A percentile compares a stretch with the other conserved stretches of the same genome.
phyloP scores from a whole-genome alignment of 1,140 invertebrate genomes.

The Drosophila bocqueti region DNA sequence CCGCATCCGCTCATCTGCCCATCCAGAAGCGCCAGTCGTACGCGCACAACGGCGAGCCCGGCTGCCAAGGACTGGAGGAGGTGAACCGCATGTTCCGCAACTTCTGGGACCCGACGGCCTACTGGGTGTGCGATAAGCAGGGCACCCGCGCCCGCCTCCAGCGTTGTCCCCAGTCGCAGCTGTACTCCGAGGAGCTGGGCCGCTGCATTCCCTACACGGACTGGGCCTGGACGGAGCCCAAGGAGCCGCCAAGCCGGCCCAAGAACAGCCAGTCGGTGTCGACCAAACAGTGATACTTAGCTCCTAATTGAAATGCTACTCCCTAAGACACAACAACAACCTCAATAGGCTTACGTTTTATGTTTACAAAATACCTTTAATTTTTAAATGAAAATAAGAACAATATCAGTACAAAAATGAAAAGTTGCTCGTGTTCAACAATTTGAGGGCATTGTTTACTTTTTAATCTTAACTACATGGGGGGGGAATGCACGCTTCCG shows the following conservation, averaged over 20 bases:
- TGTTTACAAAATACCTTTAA: slow-evolving; percentile 70
- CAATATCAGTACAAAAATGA: slow-evolving; percentile 61
- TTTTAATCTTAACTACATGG: slow-evolving; percentile 29
- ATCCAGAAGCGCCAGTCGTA: slow-evolving; percentile 67
- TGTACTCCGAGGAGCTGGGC: slow-evolving; percentile 73
- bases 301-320: slow-evolving; percentile 18
- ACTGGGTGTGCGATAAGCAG: slow-evolving; percentile 78
- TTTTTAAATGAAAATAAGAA: slow-evolving; percentile 64
- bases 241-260: slow-evolving; percentile 78
- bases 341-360: slow-evolving; percentile 47
- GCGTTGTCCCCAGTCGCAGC: slow-evolving; percentile 67
- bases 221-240: slow-evolving; percentile 79
- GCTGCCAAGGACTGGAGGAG: slow-evolving; percentile 77
- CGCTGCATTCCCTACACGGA: slow-evolving; percentile 73
- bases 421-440: slow-evolving; percentile 50
- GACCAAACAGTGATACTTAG: slow-evolving; percentile 23
- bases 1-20: slow-evolving; percentile 62
- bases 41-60: slow-evolving; percentile 78
- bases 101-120: slow-evolving; percentile 81
- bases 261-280: slow-evolving; percentile 28
- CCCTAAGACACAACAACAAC: slow-evolving; percentile 22
- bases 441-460: slow-evolving; percentile 57
- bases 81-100: slow-evolving; percentile 80
- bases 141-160: slow-evolving; percentile 68
- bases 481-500: slow-evolving; percentile 43